A percentile compares a stretch with the other conserved stretches of the same genome.
phyloP scores from a whole-genome alignment of 2,113 vertebrate species.

The Platysteira castanea region DNA sequence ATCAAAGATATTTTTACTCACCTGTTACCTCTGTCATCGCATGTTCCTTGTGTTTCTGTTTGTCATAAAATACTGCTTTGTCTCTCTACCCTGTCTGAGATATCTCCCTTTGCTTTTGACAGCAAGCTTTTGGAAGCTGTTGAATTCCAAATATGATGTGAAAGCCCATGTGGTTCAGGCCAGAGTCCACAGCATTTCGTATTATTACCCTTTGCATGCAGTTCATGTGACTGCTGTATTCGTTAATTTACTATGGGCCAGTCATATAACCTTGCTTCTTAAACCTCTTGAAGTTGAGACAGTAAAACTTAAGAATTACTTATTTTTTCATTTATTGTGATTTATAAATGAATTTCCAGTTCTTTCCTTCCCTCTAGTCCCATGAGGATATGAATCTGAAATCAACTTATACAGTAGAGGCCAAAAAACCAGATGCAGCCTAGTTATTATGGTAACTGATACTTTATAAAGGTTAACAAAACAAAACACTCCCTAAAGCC shows the following conservation, averaged over 20 bases:
- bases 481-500: conserved; percentile 52
- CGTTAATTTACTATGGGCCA: background rate
- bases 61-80: background rate
- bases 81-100: background rate
- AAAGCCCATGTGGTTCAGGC: background rate
- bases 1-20: background rate
- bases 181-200: background rate
- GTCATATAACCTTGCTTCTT: background rate
- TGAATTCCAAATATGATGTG: background rate
- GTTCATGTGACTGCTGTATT: background rate
- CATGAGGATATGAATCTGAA: background rate
- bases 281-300: background rate
- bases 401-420: background rate
- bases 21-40: background rate
- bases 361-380: background rate
- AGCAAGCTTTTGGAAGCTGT: background rate
- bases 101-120: background rate
- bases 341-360: background rate
- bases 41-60: background rate
- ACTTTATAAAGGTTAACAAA: conserved; percentile 39
- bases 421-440: background rate
- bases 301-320: background rate
- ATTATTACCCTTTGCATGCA: background rate
- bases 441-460: background rate
- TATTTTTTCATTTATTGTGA: background rate